Percentiles rank a stretch among this genome's conserved stretches.
phyloP scores from a whole-genome alignment of 2,113 vertebrate species.

The Entelurus aequoreus region DNA sequence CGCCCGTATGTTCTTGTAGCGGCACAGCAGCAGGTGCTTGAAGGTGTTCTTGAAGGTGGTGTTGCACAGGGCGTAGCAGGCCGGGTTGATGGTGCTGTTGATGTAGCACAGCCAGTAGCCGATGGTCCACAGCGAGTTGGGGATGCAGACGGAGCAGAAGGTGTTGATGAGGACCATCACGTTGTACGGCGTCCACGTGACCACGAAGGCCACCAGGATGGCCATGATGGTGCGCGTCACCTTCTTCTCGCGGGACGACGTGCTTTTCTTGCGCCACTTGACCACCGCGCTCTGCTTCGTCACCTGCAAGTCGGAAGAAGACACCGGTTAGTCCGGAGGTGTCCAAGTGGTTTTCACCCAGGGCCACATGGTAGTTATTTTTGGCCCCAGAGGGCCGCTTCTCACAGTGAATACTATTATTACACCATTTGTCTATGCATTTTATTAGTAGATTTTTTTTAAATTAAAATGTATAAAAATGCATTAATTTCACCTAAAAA shows the following conservation, averaged over 20 bases:
- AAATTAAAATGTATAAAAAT: too few relatives aligned
- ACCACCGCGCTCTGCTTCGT: conserved; percentile 80
- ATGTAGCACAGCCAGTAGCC: conserved; percentile 88
- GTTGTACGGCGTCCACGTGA: conserved; percentile 96
- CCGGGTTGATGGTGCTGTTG: conserved; percentile 96
- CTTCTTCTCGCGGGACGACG: conserved; percentile 89
- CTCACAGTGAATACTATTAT: too few relatives aligned
- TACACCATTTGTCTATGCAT: too few relatives aligned
- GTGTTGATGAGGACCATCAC: conserved; percentile 98
- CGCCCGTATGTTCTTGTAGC: conserved; percentile 92
- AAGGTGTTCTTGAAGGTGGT: conserved; percentile 98
- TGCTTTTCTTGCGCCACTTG: conserved; percentile 76
- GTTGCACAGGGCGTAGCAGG: conserved; percentile 96
- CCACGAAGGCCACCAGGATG: conserved; percentile 78
- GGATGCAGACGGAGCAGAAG: conserved; percentile 87
- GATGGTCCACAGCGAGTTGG: conserved; percentile 87
- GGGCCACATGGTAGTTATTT: too few relatives aligned
- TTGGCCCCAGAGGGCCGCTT: too few relatives aligned
- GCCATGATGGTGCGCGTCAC: conserved; percentile 97
- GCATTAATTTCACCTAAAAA: too few relatives aligned
- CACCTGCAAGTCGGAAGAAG: conserved; percentile 43
- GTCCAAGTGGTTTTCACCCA: too few relatives aligned
- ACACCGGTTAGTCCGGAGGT: too few relatives aligned
- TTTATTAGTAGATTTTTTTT: too few relatives aligned
- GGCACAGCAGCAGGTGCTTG: conserved; percentile 92